Evolutionary conservation across 2,113 vertebrate genomes (phyloP).

Genomic region (Percopsis transmontana): DNA sequence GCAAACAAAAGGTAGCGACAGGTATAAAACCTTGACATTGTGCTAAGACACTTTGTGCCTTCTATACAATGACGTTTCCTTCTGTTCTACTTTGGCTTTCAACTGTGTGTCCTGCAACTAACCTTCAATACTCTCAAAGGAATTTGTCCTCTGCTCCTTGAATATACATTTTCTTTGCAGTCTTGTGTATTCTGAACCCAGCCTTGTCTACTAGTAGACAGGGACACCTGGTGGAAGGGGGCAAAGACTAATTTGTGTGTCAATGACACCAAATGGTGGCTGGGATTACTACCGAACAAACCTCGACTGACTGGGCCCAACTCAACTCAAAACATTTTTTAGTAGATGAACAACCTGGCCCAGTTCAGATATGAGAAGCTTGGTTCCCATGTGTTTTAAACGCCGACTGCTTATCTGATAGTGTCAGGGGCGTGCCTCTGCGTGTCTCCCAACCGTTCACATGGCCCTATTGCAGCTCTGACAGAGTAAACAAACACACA

Average conservation of each 20-base stretch:
- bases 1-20: background rate
- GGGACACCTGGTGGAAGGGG: conserved; percentile 24
- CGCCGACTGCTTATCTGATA: conserved; percentile 12
- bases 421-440: conserved; percentile 5
- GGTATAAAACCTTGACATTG: background rate
- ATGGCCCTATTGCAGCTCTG: conserved; percentile 1
- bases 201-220: conserved; percentile 10
- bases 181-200: background rate
- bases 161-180: background rate
- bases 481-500: conserved; percentile 37
- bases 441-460: conserved; percentile 15
- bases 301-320: background rate
- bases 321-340: background rate
- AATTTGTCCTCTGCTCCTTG: too few species aligned
- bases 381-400: background rate
- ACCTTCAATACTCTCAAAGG: background rate
- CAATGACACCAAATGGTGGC: background rate
- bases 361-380: background rate
- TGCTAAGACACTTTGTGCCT: background rate
- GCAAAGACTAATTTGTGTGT: background rate
- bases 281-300: background rate
- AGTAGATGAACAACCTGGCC: background rate
- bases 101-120: background rate
- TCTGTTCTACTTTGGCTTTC: background rate
- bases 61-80: background rate